Evolutionary conservation across 2,797 vertebrate species (phyloP).

Genomic region (Micropoecilia bifurca): DNA sequence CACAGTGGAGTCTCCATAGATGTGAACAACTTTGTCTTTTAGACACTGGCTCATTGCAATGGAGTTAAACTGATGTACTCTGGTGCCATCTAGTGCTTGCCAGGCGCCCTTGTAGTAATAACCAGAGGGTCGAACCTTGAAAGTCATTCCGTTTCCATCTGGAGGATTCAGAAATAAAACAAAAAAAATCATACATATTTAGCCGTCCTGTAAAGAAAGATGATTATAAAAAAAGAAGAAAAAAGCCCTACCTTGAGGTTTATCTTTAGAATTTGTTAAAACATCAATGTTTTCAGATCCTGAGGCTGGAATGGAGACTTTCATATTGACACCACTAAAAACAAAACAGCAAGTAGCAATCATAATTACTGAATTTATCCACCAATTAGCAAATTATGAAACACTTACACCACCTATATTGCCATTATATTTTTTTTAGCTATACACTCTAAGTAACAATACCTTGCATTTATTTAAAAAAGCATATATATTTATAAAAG

Average conservation of each 20-base stretch:
- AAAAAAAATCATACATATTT: background rate
- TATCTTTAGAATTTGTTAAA: slow-evolving; percentile 83
- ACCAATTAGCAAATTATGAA: background rate
- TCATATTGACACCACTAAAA: slow-evolving; percentile 89
- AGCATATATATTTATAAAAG: no score
- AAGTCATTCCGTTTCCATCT: background rate
- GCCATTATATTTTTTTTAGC: background rate
- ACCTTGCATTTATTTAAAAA: background rate
- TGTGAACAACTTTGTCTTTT: slow-evolving; percentile 85
- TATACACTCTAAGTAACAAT: background rate
- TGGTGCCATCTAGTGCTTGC: slow-evolving; percentile 74
- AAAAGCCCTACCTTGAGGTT: slow-evolving; percentile 6
- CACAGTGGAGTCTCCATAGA: slow-evolving; percentile 92
- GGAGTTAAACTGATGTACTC: slow-evolving; percentile 84
- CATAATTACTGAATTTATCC: background rate
- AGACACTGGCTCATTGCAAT: slow-evolving; percentile 85
- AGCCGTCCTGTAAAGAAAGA: background rate
- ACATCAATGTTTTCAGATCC: slow-evolving; percentile 85
- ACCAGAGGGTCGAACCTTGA: slow-evolving; percentile 75
- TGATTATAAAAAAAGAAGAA: background rate
- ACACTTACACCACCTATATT: background rate
- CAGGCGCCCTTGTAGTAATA: slow-evolving; percentile 88
- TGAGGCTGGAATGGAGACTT: slow-evolving; percentile 83
- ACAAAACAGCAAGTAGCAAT: slow-evolving; percentile 30
- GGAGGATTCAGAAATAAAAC: slow-evolving; percentile 9